Base-by-base conservation (phyloP, 2,113 vertebrate species). In the Todiramphus chloris region DNA sequence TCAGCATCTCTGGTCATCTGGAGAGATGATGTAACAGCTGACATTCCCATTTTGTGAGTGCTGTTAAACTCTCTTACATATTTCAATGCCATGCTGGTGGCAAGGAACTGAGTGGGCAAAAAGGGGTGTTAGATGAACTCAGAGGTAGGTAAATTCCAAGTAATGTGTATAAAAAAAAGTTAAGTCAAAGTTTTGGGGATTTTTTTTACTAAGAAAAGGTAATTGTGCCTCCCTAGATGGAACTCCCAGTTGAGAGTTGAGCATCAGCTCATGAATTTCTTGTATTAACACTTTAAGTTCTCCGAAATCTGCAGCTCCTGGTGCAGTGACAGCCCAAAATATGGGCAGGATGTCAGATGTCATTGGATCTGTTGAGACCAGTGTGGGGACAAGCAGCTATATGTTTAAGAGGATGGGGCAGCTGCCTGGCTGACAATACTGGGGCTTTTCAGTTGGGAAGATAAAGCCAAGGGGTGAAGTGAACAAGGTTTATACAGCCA, bases 231-330 rank as follows among this genome's bases (percentile, higher is more conserved):
- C 48, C 48, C 31, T 60, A 4, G 3, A 1, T 27, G 41, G 53
- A 67, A 28, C 37, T 82, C 13, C 31, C 27, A 56, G n/a, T 17
- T 72, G 27, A 3, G 13, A 53, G 51, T 7, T 25, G 46, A 77
- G 28, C 20, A 25, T 63, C 20, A 51, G 35, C 58, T 72, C 4
- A 10, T 19, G 16, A 53, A 2, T 58, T 14, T 58, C 39, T 69
- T 50, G 5, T 62, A 3, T 2, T 23, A 30, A 9, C 4, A 5
- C 53, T 70, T 60, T 31, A 16, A 50, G 27, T 70, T 72, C 39
- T 72, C 10, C 0, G 1, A n/a, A 70, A 21, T 35, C 27, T 14
- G 56, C 20, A 17, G 2, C 19, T 43, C 11, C 1, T 1, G 13
- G 50, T 30, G 16, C 16, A n/a, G 12, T 43, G n/a, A 33, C 20